A percentile compares a stretch with the other conserved stretches of the same genome.
These are phyloP conservation scores for Centroberyx gerrardi DNA, from an alignment of 2,797 vertebrate species.

Conservation along the genomic window DNA sequence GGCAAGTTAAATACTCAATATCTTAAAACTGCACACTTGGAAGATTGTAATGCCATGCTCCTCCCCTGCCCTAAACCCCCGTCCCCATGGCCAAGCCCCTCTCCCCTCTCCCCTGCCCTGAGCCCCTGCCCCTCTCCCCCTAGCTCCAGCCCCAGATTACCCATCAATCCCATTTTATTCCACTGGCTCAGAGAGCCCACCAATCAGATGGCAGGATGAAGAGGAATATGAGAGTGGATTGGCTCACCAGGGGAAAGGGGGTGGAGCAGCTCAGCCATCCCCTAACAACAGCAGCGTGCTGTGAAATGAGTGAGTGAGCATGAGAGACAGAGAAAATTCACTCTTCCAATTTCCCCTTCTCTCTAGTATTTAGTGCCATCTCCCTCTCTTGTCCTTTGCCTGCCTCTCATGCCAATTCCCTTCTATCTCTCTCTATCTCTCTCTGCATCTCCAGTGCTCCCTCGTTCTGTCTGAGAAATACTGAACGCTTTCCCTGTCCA, in stretches of 20 bases:
- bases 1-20: too few species aligned
- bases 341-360: constrained; percentile 40
- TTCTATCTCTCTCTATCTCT: constrained; percentile 20
- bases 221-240: constrained; percentile 75
- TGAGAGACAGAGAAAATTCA: constrained; percentile 56
- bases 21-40: neutral
- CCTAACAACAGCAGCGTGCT: constrained; percentile 85
- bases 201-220: constrained; percentile 75
- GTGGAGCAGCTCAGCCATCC: constrained; percentile 74
- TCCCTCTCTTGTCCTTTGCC: constrained; percentile 6
- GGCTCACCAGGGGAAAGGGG: constrained; percentile 69
- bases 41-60: neutral
- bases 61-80: constrained; percentile 4
- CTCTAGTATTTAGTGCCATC: constrained; percentile 20
- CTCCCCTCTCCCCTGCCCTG: constrained; percentile 22
- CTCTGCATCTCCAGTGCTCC: constrained; percentile 32
- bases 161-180: constrained; percentile 84
- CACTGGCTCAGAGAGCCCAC: constrained; percentile 68
- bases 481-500: constrained; percentile 6
- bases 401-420: constrained; percentile 1
- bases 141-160: constrained; percentile 71
- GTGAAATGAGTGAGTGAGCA: constrained; percentile 70
- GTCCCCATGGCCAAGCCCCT: constrained; percentile 17
- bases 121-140: constrained; percentile 29
- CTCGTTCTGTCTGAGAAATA: constrained; percentile 39